These are phyloP conservation scores for Xenopus borealis DNA, from an alignment of 2,113 vertebrate genomes.

Conservation along the genomic window DNA sequence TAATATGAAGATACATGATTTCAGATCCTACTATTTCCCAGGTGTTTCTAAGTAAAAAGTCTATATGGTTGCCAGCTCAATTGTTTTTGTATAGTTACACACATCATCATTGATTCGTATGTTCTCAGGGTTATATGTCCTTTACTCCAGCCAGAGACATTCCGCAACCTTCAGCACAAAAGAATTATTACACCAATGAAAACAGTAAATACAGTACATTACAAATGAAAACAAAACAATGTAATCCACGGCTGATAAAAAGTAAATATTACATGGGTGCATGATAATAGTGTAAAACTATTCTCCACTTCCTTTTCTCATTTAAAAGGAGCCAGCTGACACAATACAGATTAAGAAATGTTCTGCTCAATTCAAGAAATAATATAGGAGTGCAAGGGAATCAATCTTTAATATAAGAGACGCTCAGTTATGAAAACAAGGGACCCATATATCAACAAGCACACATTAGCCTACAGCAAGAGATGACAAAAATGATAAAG, in stretches of 20 bases:
- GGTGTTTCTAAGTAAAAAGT: neutral
- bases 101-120: conserved; percentile 58
- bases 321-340: conserved; percentile 38
- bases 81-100: conserved; percentile 56
- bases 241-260: conserved; percentile 30
- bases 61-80: conserved; percentile 53
- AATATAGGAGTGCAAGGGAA: conserved; percentile 29
- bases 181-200: conserved; percentile 60
- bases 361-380: conserved; percentile 29
- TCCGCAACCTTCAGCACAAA: conserved; percentile 51
- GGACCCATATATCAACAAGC: conserved; percentile 39
- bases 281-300: conserved; percentile 28
- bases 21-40: too few species aligned
- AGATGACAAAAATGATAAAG: conserved; percentile 43
- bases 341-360: conserved; percentile 41
- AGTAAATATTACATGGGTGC: neutral
- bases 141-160: conserved; percentile 57
- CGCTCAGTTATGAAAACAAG: conserved; percentile 41
- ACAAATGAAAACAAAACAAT: conserved; percentile 47
- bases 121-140: conserved; percentile 59
- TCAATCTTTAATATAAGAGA: conserved; percentile 43
- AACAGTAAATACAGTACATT: conserved; percentile 49
- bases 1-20: too few species aligned
- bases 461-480: conserved; percentile 41
- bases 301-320: conserved; percentile 41